A percentile compares a stretch with the other conserved stretches of the same genome.
These are phyloP conservation scores for Hippocampus kuda DNA, from an alignment of 2,797 vertebrate genomes.

Conservation along the genomic window DNA sequence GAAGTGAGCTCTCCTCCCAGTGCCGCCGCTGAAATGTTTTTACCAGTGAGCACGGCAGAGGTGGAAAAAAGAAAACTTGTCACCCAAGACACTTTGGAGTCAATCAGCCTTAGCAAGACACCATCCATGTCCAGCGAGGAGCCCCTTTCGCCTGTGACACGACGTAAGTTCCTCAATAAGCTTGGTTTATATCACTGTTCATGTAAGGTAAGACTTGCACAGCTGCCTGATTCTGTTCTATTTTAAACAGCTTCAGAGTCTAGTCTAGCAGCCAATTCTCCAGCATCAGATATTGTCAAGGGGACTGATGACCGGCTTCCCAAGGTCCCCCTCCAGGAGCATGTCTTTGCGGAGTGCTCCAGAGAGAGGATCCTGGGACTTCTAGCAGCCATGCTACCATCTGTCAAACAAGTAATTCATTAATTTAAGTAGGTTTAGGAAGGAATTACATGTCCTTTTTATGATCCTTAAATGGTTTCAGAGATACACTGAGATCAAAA, in stretches of 20 bases:
- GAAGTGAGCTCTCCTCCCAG: conserved; percentile 23
- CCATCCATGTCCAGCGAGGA: conserved; percentile 67
- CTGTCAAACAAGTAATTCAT: conserved; percentile 73
- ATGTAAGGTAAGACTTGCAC: not conserved
- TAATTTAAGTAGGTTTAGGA: not conserved
- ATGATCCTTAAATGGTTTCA: too few species aligned
- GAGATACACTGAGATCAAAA: too few species aligned
- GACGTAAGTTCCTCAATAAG: conserved; percentile 40
- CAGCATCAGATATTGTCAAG: conserved; percentile 52
- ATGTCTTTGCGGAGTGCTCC: conserved; percentile 94
- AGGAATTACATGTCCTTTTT: too few species aligned
- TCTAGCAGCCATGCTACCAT: conserved; percentile 90
- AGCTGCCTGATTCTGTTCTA: not conserved
- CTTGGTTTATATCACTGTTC: not conserved
- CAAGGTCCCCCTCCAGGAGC: conserved; percentile 75
- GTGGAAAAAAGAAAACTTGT: conserved; percentile 50
- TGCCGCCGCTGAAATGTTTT: conserved; percentile 26
- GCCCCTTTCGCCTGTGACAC: conserved; percentile 58
- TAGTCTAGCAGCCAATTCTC: conserved; percentile 47
- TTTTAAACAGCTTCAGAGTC: conserved; percentile 42
- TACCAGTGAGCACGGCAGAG: conserved; percentile 23
- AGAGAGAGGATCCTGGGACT: conserved; percentile 93
- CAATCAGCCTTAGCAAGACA: conserved; percentile 61
- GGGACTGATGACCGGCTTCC: conserved; percentile 66
- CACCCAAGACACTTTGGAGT: conserved; percentile 66